A percentile compares a stretch with the other conserved stretches of the same genome.
These are phyloP conservation scores for Psettodes erumei DNA, from an alignment of 2,113 vertebrate genomes.

Conservation along the genomic window DNA sequence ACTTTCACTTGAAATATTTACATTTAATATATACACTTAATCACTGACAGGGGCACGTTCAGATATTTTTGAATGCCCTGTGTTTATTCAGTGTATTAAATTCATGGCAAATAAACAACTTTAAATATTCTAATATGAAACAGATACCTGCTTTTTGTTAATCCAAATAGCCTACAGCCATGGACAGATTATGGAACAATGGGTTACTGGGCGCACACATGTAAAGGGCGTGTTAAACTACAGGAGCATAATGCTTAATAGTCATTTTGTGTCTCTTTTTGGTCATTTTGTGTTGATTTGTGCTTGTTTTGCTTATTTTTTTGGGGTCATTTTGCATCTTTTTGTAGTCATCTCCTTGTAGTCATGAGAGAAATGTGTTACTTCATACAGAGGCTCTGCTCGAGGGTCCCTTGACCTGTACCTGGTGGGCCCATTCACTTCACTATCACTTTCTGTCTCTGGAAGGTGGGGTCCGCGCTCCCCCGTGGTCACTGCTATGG, in stretches of 20 bases:
- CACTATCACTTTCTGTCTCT: background rate
- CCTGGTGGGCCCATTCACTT: too few relatives aligned
- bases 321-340: background rate
- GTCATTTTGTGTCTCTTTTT: background rate
- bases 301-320: background rate
- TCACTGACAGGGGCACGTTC: background rate
- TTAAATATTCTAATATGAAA: too few relatives aligned
- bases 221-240: too few relatives aligned
- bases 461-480: too few relatives aligned
- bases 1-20: conserved; percentile 7
- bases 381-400: background rate
- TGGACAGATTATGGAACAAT: background rate
- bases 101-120: too few relatives aligned
- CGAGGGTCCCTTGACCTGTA: background rate
- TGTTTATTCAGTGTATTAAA: too few relatives aligned
- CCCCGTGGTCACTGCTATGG: too few relatives aligned
- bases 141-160: too few relatives aligned
- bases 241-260: background rate
- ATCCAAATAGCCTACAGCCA: too few relatives aligned
- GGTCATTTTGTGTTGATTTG: background rate
- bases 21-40: background rate
- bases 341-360: background rate
- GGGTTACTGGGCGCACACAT: background rate
- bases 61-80: background rate
- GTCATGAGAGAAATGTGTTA: background rate